Evolutionary conservation across 35 echinoderm and acorn worm genomes (phyloP).

Genomic region (Ophioderma brevispina): DNA sequence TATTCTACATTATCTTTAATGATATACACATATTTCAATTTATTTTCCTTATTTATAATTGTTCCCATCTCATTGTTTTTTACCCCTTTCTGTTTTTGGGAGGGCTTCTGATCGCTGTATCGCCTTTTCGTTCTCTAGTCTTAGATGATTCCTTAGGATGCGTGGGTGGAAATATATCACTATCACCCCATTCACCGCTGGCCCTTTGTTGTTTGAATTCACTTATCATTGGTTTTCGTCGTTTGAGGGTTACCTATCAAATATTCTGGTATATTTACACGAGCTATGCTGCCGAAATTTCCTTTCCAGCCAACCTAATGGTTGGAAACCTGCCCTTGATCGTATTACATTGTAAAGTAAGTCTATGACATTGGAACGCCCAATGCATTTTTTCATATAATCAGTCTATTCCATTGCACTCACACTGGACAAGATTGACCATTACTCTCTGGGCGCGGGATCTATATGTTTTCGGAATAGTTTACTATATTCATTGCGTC

Average conservation of each 20-base stretch:
- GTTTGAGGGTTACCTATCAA: not conserved
- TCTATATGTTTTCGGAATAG: not conserved
- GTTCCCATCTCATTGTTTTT: no score
- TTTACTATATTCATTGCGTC: not conserved
- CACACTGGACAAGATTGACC: not conserved
- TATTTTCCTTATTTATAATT: no score
- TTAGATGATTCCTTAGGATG: not conserved
- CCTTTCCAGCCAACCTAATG: not conserved
- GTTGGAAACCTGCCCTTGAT: not conserved
- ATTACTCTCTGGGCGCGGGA: not conserved
- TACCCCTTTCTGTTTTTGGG: no score
- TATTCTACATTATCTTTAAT: no score
- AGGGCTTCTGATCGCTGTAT: no score
- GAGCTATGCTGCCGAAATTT: not conserved
- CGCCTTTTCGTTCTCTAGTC: no score
- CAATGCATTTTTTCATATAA: not conserved
- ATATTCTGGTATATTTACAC: not conserved
- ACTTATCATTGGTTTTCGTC: not conserved
- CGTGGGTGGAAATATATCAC: not conserved
- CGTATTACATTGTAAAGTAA: constrained; percentile 24
- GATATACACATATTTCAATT: no score
- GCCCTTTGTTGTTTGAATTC: not conserved
- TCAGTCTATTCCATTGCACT: not conserved
- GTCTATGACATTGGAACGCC: constrained; percentile 27
- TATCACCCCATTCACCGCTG: not conserved